A percentile compares a stretch with the other conserved stretches of the same genome.
Evolutionary conservation across 1,140 invertebrate genomes (phyloP).

Genomic region (Drosophila dunni): DNA sequence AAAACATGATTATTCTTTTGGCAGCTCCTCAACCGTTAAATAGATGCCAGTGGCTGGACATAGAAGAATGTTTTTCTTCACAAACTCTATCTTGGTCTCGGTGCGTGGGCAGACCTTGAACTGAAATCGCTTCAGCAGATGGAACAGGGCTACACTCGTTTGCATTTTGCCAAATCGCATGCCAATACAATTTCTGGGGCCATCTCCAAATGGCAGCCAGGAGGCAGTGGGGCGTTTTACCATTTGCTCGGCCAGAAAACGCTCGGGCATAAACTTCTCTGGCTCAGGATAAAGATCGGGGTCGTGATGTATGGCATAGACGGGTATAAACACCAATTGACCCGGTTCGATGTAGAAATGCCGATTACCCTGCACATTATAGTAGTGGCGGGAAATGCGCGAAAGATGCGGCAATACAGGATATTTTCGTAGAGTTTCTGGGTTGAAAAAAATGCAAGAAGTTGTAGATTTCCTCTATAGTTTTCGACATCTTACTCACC

Average conservation of each 20-base stretch:
- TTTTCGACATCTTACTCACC: constrained; percentile 34
- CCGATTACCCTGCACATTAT: constrained; percentile 53
- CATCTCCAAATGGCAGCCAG: constrained; percentile 87
- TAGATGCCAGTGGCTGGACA: constrained; percentile 83
- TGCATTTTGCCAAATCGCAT: constrained; percentile 85
- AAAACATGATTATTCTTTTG: neutral
- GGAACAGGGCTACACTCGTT: constrained; percentile 82
- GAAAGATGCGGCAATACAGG: constrained; percentile 81
- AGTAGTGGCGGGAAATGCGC: constrained; percentile 72
- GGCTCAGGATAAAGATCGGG: constrained; percentile 86
- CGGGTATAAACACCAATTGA: constrained; percentile 86
- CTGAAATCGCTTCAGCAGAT: constrained; percentile 80
- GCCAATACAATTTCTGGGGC: constrained; percentile 86
- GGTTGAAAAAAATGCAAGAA: neutral
- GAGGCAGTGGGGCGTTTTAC: constrained; percentile 84
- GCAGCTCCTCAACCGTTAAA: constrained; percentile 63
- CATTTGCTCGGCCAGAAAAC: constrained; percentile 85
- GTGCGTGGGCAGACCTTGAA: constrained; percentile 81
- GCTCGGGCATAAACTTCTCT: constrained; percentile 87
- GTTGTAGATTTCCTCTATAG: too few relatives aligned
- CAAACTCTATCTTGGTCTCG: constrained; percentile 84
- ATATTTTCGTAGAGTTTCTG: constrained; percentile 85
- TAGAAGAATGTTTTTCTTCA: constrained; percentile 83
- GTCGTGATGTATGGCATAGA: constrained; percentile 87
- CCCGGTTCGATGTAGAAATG: constrained; percentile 67